Evolutionary conservation across 2,888 invertebrate species (phyloP).

Genomic region (Dexiosoma caninum): DNA sequence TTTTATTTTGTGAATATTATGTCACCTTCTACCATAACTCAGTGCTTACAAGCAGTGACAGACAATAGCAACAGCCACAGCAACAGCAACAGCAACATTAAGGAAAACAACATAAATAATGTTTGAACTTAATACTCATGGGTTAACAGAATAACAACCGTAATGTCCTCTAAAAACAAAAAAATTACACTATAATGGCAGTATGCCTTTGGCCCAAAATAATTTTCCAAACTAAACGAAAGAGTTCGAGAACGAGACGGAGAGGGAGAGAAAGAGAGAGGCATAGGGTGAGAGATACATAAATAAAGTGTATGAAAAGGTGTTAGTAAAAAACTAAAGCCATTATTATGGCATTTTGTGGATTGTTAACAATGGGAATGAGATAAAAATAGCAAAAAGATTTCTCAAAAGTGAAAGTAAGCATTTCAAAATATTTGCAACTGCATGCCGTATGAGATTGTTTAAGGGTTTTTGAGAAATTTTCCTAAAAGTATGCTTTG

Average conservation of each 20-base stretch:
- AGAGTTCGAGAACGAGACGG: not conserved
- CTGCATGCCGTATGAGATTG: not conserved
- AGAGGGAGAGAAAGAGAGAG: not conserved
- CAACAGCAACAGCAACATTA: not conserved
- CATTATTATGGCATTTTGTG: slow-evolving; percentile 50
- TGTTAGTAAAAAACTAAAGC: slow-evolving; percentile 24
- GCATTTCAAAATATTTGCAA: not conserved
- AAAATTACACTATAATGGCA: not conserved
- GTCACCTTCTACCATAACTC: not conserved
- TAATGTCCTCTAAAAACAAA: slow-evolving; percentile 19
- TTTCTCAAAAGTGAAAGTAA: slow-evolving; percentile 25
- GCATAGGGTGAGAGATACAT: not conserved
- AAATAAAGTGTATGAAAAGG: slow-evolving; percentile 12
- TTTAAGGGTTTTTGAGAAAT: not conserved
- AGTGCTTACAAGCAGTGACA: not conserved
- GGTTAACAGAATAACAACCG: slow-evolving; percentile 23
- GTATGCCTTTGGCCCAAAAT: slow-evolving; percentile 13
- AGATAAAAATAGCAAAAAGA: not conserved
- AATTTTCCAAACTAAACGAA: not conserved
- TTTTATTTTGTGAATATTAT: not conserved
- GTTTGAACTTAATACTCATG: slow-evolving; percentile 33
- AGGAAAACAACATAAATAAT: slow-evolving; percentile 1
- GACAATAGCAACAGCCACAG: not conserved
- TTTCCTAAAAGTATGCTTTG: slow-evolving; percentile 10
- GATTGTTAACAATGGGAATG: slow-evolving; percentile 9